Base-by-base conservation (phyloP, 2,888 invertebrate genomes). In the Seira sanloemensis region DNA sequence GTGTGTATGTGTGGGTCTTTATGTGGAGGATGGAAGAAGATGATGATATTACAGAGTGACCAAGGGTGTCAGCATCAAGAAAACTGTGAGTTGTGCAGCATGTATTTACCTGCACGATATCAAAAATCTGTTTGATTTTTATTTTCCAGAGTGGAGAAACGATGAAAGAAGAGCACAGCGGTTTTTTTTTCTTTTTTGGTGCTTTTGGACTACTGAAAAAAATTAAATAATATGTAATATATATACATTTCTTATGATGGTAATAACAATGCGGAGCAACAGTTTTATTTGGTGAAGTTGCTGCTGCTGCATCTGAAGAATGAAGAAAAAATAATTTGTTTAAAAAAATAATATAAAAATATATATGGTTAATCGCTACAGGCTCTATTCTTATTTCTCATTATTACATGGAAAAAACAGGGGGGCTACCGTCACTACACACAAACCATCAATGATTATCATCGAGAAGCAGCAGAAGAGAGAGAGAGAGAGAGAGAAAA, bases 31-130 rank as follows among this genome's bases (percentile, higher is more conserved):
- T n/a, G n/a, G n/a, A n/a, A n/a, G 81, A 58, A 65, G 62, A 81
- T 81, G 81, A 81, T 81, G 71, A 75, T 74, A 74, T 80, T 69
- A 65, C 69, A 81, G 75, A 58, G 46, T 46, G 75, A 81, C 37
- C 81, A 81, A 75, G 81, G 81, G 81, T 81, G 81, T 81, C 81
- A 81, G 75, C 81, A 75, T 62, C 68, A 9, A 67, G 68, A 80
- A 68, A 71, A 62, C 54, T 24, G 54, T 66, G 26, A 23, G 66
- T 50, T 25, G 24, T 21, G 1, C 16, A 54, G n/a, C 62, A 58
- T 58, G 23, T 68, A 67, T 23, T 62, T 62, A 62, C 62, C 21
- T 62, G 62, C 62, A 62, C 62, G 62, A 62, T 54, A 54, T 46
- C 58, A 26, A 19, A 18, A 18, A 69, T 9, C 9, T 62, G 16